Evolutionary conservation across 2,113 vertebrate species (phyloP).

Genomic region (Proteles cristata): DNA sequence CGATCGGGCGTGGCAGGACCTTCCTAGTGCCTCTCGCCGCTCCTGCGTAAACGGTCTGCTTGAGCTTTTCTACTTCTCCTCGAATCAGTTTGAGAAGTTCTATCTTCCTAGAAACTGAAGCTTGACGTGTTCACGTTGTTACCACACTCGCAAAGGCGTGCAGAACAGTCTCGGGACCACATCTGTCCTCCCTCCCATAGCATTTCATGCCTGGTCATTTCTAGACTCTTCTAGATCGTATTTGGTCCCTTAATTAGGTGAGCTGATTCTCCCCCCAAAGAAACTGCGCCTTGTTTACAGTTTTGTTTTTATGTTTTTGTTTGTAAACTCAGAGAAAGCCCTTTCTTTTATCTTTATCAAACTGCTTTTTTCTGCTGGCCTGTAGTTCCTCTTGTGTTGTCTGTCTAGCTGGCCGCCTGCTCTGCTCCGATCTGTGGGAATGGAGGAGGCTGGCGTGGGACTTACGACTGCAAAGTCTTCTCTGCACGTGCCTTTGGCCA

Average conservation of each 20-base stretch:
- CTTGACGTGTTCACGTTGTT: rapidly evolving
- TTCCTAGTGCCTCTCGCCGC: not conserved
- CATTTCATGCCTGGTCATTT: not conserved
- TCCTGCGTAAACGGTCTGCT: not conserved
- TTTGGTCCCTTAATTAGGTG: not conserved
- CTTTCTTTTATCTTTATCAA: not conserved
- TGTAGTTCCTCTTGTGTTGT: not conserved
- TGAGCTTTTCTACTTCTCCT: not conserved
- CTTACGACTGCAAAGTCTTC: not conserved
- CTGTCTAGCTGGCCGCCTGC: not conserved
- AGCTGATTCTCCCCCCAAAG: not conserved
- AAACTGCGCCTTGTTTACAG: not conserved
- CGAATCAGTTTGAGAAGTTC: not conserved
- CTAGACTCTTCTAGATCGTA: rapidly evolving
- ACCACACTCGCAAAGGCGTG: not conserved
- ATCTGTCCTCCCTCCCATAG: not conserved
- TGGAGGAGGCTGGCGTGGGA: no score
- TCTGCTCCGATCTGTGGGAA: not conserved
- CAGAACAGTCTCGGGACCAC: not conserved
- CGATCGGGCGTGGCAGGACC: rapidly evolving
- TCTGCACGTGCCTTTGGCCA: not conserved
- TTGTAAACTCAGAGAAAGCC: not conserved
- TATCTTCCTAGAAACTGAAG: not conserved
- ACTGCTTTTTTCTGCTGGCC: not conserved
- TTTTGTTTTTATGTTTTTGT: not conserved